These are phyloP conservation scores for Paratilapia polleni DNA, from an alignment of 2,113 vertebrate genomes.

Conservation along the genomic window DNA sequence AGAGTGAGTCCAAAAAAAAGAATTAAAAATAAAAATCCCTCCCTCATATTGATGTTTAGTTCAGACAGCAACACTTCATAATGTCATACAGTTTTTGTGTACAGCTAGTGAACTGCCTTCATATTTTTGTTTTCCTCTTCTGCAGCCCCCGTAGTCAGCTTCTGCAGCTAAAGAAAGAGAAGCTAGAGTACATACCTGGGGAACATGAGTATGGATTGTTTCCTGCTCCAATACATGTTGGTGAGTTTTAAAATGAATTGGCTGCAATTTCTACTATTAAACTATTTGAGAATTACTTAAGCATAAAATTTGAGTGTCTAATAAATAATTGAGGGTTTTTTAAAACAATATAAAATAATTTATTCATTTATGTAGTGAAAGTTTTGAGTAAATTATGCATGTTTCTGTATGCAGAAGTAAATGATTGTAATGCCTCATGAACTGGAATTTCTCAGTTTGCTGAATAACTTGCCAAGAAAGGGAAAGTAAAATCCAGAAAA, in stretches of 20 bases:
- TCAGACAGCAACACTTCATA: neutral
- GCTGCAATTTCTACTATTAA: neutral
- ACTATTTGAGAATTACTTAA: neutral
- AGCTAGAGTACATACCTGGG: constrained; percentile 93
- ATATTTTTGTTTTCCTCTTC: neutral
- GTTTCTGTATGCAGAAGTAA: neutral
- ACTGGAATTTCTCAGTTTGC: neutral
- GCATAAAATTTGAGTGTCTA: neutral
- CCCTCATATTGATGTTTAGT: neutral
- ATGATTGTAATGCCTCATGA: neutral
- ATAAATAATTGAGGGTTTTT: neutral
- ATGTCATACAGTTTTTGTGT: neutral
- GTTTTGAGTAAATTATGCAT: neutral
- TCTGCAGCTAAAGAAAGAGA: constrained; percentile 95
- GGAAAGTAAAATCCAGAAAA: neutral
- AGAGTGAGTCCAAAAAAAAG: constrained; percentile 69
- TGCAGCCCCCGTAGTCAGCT: constrained; percentile 91
- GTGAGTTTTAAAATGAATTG: constrained; percentile 79
- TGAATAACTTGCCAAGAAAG: neutral
- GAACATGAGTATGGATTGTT: constrained; percentile 95
- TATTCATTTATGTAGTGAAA: neutral
- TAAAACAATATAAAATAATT: neutral
- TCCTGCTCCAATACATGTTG: constrained; percentile 95
- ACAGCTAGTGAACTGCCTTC: neutral
- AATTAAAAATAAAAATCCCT: neutral